Percentiles rank a stretch among this genome's conserved stretches.
phyloP scores from a whole-genome alignment of 2,888 invertebrate genomes.

The Fragum whitleyi region DNA sequence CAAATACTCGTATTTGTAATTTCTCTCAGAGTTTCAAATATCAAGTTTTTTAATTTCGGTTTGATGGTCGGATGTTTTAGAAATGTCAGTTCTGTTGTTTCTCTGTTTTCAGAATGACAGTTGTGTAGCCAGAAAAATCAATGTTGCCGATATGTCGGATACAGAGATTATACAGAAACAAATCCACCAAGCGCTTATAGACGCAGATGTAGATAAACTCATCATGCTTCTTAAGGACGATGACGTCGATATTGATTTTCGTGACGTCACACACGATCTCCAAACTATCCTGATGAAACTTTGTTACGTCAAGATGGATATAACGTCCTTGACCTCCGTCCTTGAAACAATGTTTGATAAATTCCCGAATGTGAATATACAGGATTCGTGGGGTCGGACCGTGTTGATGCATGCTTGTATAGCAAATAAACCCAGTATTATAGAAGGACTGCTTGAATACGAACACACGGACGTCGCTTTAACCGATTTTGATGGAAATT shows the following conservation, averaged over 20 bases:
- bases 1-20: no score
- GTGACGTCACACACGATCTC: slow-evolving; percentile 75
- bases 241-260: slow-evolving; percentile 70
- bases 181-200: slow-evolving; percentile 52
- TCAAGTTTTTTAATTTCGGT: no score
- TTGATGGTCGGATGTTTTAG: no score
- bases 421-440: slow-evolving; percentile 63
- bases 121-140: not conserved
- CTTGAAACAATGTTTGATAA: slow-evolving; percentile 64
- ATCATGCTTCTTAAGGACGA: slow-evolving; percentile 57
- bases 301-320: slow-evolving; percentile 70
- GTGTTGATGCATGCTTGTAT: slow-evolving; percentile 79
- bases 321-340: slow-evolving; percentile 50
- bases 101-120: not conserved
- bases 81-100: no score
- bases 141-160: slow-evolving; percentile 39
- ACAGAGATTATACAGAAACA: slow-evolving; percentile 33
- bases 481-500: slow-evolving; percentile 75
- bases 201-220: slow-evolving; percentile 55
- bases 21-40: no score
- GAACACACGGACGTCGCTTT: slow-evolving; percentile 66
- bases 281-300: slow-evolving; percentile 76
- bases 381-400: slow-evolving; percentile 75
- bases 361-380: slow-evolving; percentile 70
- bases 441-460: slow-evolving; percentile 68